These are phyloP conservation scores for Drosophila sp. DNA, from an alignment of 1,140 invertebrate species.

Conservation along the genomic window DNA sequence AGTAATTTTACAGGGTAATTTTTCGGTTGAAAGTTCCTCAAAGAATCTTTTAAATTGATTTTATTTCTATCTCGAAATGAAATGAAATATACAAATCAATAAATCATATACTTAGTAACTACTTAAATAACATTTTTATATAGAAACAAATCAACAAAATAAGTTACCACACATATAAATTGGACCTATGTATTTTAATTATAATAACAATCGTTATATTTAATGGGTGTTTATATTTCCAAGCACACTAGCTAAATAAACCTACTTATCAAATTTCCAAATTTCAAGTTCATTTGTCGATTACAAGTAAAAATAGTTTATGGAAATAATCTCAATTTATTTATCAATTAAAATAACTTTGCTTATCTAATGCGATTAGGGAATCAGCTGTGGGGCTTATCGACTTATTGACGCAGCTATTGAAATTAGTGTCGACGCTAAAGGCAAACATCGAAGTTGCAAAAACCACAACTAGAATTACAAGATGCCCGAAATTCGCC, in stretches of 20 bases:
- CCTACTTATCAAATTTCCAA: neutral
- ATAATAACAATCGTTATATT: neutral
- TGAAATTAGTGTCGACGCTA: conserved; percentile 10
- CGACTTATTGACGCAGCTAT: neutral
- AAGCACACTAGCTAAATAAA: no score
- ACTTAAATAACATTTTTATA: no score
- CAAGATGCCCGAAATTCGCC: conserved; percentile 64
- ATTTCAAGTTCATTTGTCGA: neutral
- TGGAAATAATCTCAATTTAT: neutral
- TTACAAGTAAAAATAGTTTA: neutral
- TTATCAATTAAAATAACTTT: neutral
- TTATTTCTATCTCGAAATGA: no score
- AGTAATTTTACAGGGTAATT: neutral
- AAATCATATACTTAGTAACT: no score
- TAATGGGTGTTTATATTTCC: neutral
- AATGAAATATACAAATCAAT: no score
- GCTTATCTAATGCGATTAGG: conserved; percentile 6
- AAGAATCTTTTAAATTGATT: no score
- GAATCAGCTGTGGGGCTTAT: neutral
- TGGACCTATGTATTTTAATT: neutral
- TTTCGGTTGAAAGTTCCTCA: no score
- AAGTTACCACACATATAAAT: neutral
- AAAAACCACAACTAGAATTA: conserved; percentile 5
- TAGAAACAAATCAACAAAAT: no score
- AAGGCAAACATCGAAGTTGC: neutral